These are phyloP conservation scores for Spondyliosoma cantharus DNA, from an alignment of 2,797 vertebrate genomes.

Conservation along the genomic window DNA sequence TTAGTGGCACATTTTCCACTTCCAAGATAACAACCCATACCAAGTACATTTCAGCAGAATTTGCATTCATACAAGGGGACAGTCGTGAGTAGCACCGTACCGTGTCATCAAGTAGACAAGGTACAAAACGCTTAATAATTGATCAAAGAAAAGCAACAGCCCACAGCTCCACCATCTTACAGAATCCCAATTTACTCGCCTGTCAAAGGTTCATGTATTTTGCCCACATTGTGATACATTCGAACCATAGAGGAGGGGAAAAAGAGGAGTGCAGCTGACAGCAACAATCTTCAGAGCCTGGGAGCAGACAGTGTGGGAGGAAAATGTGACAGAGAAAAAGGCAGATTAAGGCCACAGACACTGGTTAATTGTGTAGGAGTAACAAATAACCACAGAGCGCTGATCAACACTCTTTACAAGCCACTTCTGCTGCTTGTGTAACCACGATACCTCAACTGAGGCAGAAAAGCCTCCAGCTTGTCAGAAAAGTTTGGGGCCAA, in stretches of 20 bases:
- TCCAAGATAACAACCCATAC: conserved; percentile 16
- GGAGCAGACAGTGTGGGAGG: conserved; percentile 68
- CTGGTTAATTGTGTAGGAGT: conserved; percentile 68
- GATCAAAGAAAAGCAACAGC: conserved; percentile 46
- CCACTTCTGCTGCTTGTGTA: conserved; percentile 57
- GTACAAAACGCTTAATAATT: conserved; percentile 37
- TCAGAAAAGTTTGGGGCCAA: conserved; percentile 30
- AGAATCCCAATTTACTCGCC: conserved; percentile 44
- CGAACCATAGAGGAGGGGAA: neutral
- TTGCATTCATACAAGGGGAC: conserved; percentile 1
- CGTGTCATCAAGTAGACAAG: conserved; percentile 36
- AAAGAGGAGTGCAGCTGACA: conserved; percentile 35
- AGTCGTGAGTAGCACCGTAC: neutral
- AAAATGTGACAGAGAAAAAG: conserved; percentile 61
- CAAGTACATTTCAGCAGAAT: conserved; percentile 25
- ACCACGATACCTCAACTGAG: conserved; percentile 40
- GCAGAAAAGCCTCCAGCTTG: conserved; percentile 27
- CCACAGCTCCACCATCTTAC: conserved; percentile 1
- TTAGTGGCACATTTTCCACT: conserved; percentile 13
- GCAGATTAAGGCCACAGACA: conserved; percentile 65
- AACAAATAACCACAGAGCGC: conserved; percentile 58
- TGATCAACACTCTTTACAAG: conserved; percentile 61
- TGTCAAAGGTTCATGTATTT: conserved; percentile 49
- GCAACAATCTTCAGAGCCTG: conserved; percentile 48
- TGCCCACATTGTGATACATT: conserved; percentile 34